A percentile compares a stretch with the other conserved stretches of the same genome.
These are phyloP conservation scores for Tortricodes alternella DNA, from an alignment of 2,888 invertebrate species.

Conservation along the genomic window DNA sequence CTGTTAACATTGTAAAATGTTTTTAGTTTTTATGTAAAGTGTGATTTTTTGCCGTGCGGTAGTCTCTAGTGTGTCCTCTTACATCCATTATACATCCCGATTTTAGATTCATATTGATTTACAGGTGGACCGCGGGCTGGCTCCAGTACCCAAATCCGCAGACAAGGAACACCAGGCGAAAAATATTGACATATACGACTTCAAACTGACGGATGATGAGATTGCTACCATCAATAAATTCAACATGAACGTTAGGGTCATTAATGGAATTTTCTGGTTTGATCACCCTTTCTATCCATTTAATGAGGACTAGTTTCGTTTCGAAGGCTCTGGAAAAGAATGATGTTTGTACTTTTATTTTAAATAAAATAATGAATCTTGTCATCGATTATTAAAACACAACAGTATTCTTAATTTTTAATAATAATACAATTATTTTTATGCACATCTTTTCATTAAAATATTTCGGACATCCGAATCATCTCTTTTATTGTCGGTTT, in stretches of 20 bases:
- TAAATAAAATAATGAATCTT: too few relatives aligned
- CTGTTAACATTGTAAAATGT: too few relatives aligned
- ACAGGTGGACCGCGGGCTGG: conserved; percentile 80
- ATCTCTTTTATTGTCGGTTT: too few relatives aligned
- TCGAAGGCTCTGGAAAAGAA: not conserved
- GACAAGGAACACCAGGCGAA: conserved; percentile 80
- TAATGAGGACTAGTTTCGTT: conserved; percentile 34
- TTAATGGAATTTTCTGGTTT: conserved; percentile 47
- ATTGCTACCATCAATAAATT: conserved; percentile 76
- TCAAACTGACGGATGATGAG: conserved; percentile 79
- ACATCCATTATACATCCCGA: not conserved
- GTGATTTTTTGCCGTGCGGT: too few relatives aligned
- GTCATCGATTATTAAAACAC: conserved; percentile 3
- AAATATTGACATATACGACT: conserved; percentile 85
- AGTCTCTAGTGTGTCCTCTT: too few relatives aligned
- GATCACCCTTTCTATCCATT: conserved; percentile 59
- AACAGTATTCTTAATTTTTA: not conserved
- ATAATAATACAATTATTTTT: not conserved
- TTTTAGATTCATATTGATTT: conserved; percentile 31
- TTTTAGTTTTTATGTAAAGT: too few relatives aligned
- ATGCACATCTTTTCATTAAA: not conserved
- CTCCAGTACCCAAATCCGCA: conserved; percentile 85
- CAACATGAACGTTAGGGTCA: conserved; percentile 66
- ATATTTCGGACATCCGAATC: not conserved
- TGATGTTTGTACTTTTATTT: not conserved